phyloP scores from a whole-genome alignment of 1,140 invertebrate genomes.

The Drosophila triauraria region DNA sequence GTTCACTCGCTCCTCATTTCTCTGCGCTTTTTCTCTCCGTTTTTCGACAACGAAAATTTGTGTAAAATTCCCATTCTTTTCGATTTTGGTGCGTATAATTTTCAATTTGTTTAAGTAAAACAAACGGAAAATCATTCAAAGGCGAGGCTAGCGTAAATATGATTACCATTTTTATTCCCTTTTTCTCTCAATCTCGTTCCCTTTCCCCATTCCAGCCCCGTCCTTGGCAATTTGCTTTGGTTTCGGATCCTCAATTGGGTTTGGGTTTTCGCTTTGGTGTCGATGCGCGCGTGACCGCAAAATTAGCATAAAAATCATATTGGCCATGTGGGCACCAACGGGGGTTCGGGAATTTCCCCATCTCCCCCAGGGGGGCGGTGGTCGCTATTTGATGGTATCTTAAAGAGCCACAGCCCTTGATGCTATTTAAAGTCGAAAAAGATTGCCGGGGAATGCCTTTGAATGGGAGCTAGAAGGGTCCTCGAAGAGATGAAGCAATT shows the following conservation, averaged over 20 bases:
- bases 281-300: conserved; percentile 74
- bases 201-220: conserved; percentile 2
- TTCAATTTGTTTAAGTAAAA: conserved; percentile 82
- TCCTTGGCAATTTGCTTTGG: conserved; percentile 67
- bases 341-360: conserved; percentile 11
- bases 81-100: conserved; percentile 69
- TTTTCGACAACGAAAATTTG: conserved; percentile 51
- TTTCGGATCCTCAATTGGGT: conserved; percentile 52
- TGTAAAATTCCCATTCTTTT: conserved; percentile 41
- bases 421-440: conserved; percentile 32
- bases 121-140: conserved; percentile 72
- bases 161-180: conserved; percentile 74
- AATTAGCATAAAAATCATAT: conserved; percentile 83
- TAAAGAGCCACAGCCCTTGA: conserved; percentile 27
- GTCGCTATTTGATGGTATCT: conserved; percentile 36
- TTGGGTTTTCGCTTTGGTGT: conserved; percentile 52
- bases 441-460: conserved; percentile 2
- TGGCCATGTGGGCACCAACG: conserved; percentile 61
- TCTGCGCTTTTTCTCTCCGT: not conserved
- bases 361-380: not conserved
- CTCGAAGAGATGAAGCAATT: conserved; percentile 12
- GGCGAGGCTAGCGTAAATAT: conserved; percentile 71
- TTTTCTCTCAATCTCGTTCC: conserved; percentile 39
- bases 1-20: conserved; percentile 11
- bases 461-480: not conserved